These are phyloP conservation scores for Myotis davidii DNA, from an alignment of 2,113 vertebrate genomes.

Conservation along the genomic window DNA sequence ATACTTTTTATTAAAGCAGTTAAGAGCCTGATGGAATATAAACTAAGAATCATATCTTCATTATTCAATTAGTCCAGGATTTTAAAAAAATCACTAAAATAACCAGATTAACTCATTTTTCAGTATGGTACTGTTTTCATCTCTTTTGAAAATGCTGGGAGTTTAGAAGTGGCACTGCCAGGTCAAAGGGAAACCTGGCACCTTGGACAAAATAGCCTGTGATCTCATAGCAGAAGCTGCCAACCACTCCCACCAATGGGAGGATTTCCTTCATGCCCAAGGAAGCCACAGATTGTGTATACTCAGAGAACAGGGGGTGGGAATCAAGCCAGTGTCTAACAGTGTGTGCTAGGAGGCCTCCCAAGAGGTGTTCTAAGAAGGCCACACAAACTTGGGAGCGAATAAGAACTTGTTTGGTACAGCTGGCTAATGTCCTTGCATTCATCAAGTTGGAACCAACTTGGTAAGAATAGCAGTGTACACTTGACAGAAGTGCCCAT, in stretches of 20 bases:
- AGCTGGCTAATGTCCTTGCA: slow-evolving; percentile 80
- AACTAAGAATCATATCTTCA: not conserved
- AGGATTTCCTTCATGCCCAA: slow-evolving; percentile 72
- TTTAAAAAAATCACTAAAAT: slow-evolving; percentile 24
- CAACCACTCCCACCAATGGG: slow-evolving; percentile 49
- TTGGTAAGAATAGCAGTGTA: slow-evolving; percentile 70
- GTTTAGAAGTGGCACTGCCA: not conserved
- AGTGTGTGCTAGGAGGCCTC: not conserved
- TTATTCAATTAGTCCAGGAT: not conserved
- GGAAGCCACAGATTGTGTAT: slow-evolving; percentile 55
- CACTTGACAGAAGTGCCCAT: slow-evolving; percentile 50
- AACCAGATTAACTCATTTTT: not conserved
- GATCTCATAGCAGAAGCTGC: slow-evolving; percentile 68
- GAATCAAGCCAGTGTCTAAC: slow-evolving; percentile 34
- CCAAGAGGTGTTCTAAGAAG: not conserved
- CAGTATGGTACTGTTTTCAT: not conserved
- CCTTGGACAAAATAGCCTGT: slow-evolving; percentile 61
- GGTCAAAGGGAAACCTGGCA: slow-evolving; percentile 33
- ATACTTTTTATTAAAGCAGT: not conserved
- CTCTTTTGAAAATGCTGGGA: not conserved
- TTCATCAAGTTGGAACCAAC: slow-evolving; percentile 63
- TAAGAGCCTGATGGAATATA: not conserved
- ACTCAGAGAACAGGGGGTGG: slow-evolving; percentile 27
- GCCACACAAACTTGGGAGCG: slow-evolving; percentile 11
- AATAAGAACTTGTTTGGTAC: slow-evolving; percentile 58